phyloP scores from a whole-genome alignment of 2,113 vertebrate genomes.

The Isichthys henryi region DNA sequence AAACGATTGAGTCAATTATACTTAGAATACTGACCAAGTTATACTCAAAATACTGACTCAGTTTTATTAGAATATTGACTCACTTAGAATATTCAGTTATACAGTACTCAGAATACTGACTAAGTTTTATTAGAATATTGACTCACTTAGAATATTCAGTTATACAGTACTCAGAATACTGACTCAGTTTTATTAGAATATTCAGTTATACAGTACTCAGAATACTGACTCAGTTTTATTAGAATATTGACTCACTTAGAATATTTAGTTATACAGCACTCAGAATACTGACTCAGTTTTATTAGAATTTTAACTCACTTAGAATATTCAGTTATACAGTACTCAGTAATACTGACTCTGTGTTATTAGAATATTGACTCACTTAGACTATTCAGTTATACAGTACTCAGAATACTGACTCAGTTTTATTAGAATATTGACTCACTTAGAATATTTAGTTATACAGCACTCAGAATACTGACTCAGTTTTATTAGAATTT shows the following conservation, averaged over 20 bases:
- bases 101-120: no score
- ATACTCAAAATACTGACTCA: background rate
- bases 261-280: no score
- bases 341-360: background rate
- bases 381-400: background rate
- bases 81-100: background rate
- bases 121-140: no score
- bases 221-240: background rate
- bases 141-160: background rate
- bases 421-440: background rate
- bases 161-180: background rate
- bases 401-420: background rate
- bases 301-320: no score
- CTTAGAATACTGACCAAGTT: background rate
- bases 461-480: no score
- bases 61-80: no score
- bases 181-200: no score
- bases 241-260: no score
- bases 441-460: no score
- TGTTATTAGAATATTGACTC: no score
- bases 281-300: no score
- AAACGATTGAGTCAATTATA: background rate
- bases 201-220: background rate
- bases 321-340: background rate
- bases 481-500: background rate